phyloP scores from a whole-genome alignment of 2,113 vertebrate species.

The Cathartes aura region DNA sequence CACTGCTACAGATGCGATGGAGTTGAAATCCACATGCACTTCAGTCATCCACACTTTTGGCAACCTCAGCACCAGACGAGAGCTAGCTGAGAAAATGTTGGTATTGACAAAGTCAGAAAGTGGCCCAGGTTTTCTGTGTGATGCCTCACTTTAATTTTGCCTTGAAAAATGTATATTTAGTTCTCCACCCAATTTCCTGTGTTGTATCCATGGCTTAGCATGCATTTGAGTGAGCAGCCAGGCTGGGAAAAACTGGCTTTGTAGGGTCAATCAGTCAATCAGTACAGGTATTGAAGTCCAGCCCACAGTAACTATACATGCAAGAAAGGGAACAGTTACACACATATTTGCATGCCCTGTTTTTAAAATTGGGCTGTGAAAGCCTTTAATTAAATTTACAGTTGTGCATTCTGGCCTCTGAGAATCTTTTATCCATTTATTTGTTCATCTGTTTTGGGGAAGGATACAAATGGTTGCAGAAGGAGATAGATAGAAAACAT shows the following conservation, averaged over 20 bases:
- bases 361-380: background rate
- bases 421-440: background rate
- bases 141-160: background rate
- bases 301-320: background rate
- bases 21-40: background rate
- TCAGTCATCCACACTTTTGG: background rate
- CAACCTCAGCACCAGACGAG: background rate
- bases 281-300: background rate
- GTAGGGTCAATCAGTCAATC: background rate
- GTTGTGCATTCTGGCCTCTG: background rate
- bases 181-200: background rate
- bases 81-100: background rate
- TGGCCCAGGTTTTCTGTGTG: background rate
- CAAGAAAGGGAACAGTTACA: background rate
- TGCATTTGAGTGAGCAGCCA: background rate
- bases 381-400: background rate
- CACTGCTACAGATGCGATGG: accelerated
- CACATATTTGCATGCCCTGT: background rate
- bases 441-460: background rate
- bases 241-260: background rate
- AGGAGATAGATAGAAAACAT: background rate
- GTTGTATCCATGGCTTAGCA: background rate
- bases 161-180: background rate
- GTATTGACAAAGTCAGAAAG: background rate
- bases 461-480: background rate